A percentile compares a stretch with the other conserved stretches of the same genome.
Evolutionary conservation across 2,888 invertebrate genomes (phyloP).

Genomic region (Andrena trimmerana): DNA sequence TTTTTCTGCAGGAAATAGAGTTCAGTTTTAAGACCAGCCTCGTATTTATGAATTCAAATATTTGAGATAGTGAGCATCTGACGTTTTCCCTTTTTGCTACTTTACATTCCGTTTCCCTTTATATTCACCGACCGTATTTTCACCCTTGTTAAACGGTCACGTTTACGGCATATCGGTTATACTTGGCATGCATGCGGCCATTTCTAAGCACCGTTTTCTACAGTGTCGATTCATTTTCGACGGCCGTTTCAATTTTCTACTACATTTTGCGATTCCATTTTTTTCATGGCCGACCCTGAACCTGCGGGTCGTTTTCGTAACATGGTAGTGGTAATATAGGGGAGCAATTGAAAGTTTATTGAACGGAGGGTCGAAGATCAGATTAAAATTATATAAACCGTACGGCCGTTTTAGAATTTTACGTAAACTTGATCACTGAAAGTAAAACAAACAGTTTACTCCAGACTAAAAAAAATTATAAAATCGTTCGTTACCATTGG

Average conservation of each 20-base stretch:
- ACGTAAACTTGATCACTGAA: no score
- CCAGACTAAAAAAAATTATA: no score
- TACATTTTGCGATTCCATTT: constrained; percentile 10
- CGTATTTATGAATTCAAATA: constrained; percentile 73
- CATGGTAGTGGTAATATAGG: neutral
- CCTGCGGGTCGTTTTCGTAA: neutral
- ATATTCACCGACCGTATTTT: constrained; percentile 53
- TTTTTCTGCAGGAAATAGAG: neutral
- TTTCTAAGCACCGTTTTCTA: constrained; percentile 77
- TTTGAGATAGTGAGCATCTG: constrained; percentile 52
- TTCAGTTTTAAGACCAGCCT: constrained; percentile 26
- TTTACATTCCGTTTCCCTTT: constrained; percentile 48
- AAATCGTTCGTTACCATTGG: no score
- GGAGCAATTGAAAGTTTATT: neutral
- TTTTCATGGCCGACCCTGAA: constrained; percentile 21
- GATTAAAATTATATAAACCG: no score
- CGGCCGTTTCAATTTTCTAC: constrained; percentile 46
- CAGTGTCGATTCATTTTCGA: constrained; percentile 62
- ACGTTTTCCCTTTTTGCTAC: constrained; percentile 34
- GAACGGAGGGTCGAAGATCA: neutral
- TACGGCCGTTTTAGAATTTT: no score
- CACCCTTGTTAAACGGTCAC: constrained; percentile 69
- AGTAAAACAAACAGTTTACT: no score
- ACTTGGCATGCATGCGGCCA: constrained; percentile 80
- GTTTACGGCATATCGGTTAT: constrained; percentile 70